Evolutionary conservation across 2,797 vertebrate species (phyloP).

Genomic region (Takifugu ocellatus): DNA sequence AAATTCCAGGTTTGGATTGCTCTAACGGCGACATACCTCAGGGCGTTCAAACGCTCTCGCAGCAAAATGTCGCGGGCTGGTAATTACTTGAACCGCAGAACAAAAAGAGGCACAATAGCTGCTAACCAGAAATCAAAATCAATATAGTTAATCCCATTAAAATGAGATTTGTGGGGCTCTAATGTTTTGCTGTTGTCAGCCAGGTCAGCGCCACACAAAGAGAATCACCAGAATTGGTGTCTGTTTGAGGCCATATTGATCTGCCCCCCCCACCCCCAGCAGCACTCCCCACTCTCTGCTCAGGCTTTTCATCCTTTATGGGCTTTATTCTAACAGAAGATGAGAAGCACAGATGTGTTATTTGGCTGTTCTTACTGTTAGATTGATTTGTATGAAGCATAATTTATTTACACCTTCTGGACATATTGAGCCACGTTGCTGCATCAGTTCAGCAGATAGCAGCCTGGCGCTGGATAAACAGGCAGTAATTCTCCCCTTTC

Average conservation of each 20-base stretch:
- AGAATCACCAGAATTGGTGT: slow-evolving; percentile 37
- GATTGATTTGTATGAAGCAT: not conserved
- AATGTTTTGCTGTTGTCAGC: slow-evolving; percentile 14
- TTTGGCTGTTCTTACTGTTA: slow-evolving; percentile 25
- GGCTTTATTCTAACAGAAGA: slow-evolving; percentile 31
- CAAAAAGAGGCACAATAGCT: not conserved
- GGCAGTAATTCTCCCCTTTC: not conserved
- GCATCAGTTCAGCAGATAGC: not conserved
- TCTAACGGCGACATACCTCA: too few species aligned
- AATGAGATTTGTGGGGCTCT: slow-evolving; percentile 1
- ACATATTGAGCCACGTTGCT: not conserved
- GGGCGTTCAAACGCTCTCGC: not conserved
- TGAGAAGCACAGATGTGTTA: slow-evolving; percentile 48
- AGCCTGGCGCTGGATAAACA: not conserved
- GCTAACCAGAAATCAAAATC: not conserved
- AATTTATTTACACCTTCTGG: slow-evolving; percentile 22
- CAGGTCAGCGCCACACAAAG: slow-evolving; percentile 28
- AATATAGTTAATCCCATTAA: slow-evolving; percentile 1
- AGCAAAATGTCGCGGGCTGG: not conserved
- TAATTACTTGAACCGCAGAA: not conserved
- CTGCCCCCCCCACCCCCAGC: slow-evolving; percentile 31
- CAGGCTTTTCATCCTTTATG: slow-evolving; percentile 29
- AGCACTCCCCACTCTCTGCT: slow-evolving; percentile 29
- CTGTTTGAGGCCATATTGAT: slow-evolving; percentile 52
- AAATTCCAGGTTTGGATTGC: too few species aligned